A percentile compares a stretch with the other conserved stretches of the same genome.
These are phyloP conservation scores for Sialis lutaria DNA, from an alignment of 2,888 invertebrate species.

Conservation along the genomic window DNA sequence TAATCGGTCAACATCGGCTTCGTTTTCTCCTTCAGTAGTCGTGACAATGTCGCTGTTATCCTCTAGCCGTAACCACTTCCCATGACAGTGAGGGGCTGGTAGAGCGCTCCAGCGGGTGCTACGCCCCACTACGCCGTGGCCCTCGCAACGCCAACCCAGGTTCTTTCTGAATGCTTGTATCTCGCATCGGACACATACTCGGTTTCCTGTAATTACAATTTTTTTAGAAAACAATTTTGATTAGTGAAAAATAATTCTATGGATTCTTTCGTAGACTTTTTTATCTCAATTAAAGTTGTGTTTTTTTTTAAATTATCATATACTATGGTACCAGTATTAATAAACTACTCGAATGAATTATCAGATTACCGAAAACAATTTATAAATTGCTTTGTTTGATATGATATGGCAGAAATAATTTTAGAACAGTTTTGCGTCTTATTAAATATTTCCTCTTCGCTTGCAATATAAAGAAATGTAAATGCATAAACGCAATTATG, in stretches of 20 bases:
- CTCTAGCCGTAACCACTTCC: slow-evolving; percentile 61
- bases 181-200: slow-evolving; percentile 69
- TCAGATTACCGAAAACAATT: no score
- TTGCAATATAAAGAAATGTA: no score
- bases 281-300: no score
- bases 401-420: no score
- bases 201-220: slow-evolving; percentile 36
- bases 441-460: no score
- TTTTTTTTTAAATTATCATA: no score
- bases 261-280: background rate
- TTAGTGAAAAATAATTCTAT: background rate
- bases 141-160: slow-evolving; percentile 64
- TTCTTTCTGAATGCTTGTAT: slow-evolving; percentile 60
- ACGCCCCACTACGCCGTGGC: slow-evolving; percentile 62
- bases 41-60: slow-evolving; percentile 23
- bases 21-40: slow-evolving; percentile 17
- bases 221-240: background rate
- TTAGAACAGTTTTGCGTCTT: no score
- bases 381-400: no score
- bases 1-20: slow-evolving; percentile 11
- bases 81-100: slow-evolving; percentile 74
- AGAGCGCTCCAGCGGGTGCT: slow-evolving; percentile 71
- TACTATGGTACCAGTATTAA: no score
- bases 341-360: no score
- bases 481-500: no score